Evolutionary conservation across 1,140 invertebrate genomes (phyloP), one percentile per base, ranked within the genome.

Genomic region (Coenobita brevimanus): DNA sequence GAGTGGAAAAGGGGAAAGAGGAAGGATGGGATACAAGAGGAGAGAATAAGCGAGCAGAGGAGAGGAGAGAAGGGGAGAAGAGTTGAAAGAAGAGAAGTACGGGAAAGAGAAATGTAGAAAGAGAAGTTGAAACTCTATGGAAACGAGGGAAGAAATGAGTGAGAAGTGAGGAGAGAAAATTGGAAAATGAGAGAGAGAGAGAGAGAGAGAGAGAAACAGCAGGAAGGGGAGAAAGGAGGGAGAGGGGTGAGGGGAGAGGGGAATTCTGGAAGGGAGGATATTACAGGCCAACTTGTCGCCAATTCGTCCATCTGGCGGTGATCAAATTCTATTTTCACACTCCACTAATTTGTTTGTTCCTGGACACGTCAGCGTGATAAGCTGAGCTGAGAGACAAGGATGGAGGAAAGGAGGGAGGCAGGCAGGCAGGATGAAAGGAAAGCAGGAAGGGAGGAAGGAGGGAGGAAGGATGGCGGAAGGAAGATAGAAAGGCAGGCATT

Each of bases 211-310:
- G n/a, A n/a, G n/a, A n/a, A n/a, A n/a, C n/a, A n/a, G n/a, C n/a
- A n/a, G n/a, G n/a, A n/a, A n/a, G n/a, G n/a, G 41, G 36, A 43
- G 15, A 21, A 21, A 21, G 36, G n/a, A 8, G 36, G 27, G 27
- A n/a, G 69, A 6, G 33, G 38, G 33, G 57, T 24, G 10, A 30
- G 67, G 36, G 67, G 36, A 33, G 67, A 30, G 67, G 15, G 3
- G n/a, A 38, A 43, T 21, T 21, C 38, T n/a, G 60, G 27, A 57
- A 38, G 15, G 38, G 60, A 71, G 36, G 79, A 62, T 81, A 81
- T 81, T 81, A 81, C 50, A 81, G 73, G 41, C 73, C 38, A 76
- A 76, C 73, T 76, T 76, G 73, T 76, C 73, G 46, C 73, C 73
- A 46, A 21, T 38, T 17, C 73, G 41, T 76, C 73, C 73, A 76